phyloP scores from a whole-genome alignment of 2,797 vertebrate genomes.

The Muraenolepis orangiensis region DNA sequence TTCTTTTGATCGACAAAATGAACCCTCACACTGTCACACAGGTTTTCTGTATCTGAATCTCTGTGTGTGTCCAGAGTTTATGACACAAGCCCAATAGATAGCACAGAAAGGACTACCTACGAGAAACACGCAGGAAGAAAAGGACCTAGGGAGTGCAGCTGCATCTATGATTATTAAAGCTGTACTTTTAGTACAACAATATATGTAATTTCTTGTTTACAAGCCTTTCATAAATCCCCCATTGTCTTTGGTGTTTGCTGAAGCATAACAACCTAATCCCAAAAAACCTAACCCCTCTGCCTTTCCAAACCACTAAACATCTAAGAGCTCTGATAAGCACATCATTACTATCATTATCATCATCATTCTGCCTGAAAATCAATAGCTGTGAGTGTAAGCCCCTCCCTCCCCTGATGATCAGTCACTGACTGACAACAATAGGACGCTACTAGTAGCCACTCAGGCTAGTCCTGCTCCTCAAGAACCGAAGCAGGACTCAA shows the following conservation, averaged over 20 bases:
- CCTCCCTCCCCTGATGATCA: background rate
- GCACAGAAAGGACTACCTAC: no score
- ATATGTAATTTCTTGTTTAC: background rate
- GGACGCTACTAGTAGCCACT: conserved; percentile 8
- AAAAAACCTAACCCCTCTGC: background rate
- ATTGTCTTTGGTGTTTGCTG: background rate
- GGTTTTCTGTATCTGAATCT: background rate
- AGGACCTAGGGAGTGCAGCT: background rate
- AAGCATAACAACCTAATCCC: background rate
- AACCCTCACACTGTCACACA: background rate
- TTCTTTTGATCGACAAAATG: background rate
- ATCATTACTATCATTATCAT: background rate
- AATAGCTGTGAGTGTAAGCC: background rate
- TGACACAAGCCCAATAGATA: background rate
- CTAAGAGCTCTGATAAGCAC: background rate
- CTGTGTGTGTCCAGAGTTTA: background rate
- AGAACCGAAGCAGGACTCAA: conserved; percentile 2
- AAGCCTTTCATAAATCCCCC: background rate
- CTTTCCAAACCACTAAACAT: background rate
- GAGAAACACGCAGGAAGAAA: background rate
- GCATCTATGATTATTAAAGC: background rate
- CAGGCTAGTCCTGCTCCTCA: conserved; percentile 29
- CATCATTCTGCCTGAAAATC: background rate
- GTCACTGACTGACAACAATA: conserved; percentile 9
- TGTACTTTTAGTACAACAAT: background rate